These are phyloP conservation scores for Thecocarcelia acutangulata DNA, from an alignment of 2,888 invertebrate species.

Conservation along the genomic window DNA sequence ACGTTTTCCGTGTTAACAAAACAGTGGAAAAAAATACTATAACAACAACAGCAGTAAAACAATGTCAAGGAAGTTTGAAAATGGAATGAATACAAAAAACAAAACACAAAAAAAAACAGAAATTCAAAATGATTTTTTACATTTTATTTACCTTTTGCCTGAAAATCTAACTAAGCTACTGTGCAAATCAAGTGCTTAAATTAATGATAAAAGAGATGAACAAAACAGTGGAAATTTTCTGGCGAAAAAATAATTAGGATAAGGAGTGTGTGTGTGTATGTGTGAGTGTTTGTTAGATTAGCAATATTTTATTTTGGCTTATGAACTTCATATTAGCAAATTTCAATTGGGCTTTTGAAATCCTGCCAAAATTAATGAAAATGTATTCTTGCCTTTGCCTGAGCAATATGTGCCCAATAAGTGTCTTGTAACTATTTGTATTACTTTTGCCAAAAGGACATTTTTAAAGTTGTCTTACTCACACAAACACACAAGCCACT, in stretches of 20 bases:
- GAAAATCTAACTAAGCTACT: no score
- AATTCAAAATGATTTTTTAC: slow-evolving; percentile 12
- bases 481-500: background rate
- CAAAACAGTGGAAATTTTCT: no score
- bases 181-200: no score
- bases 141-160: background rate
- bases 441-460: slow-evolving; percentile 1
- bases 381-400: background rate
- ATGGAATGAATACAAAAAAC: background rate
- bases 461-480: background rate
- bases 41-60: slow-evolving; percentile 26
- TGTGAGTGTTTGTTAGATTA: no score
- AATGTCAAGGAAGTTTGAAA: slow-evolving; percentile 2
- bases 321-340: background rate
- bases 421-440: background rate
- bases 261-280: no score
- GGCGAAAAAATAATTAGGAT: no score
- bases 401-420: slow-evolving; percentile 5
- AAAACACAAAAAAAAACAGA: no score
- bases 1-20: slow-evolving; percentile 57
- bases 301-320: background rate
- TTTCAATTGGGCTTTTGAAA: background rate
- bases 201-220: no score
- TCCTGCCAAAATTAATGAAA: background rate
- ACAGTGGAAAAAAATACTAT: slow-evolving; percentile 8